These are phyloP conservation scores for Cheilosia pagana DNA, from an alignment of 2,888 invertebrate species.

Conservation along the genomic window DNA sequence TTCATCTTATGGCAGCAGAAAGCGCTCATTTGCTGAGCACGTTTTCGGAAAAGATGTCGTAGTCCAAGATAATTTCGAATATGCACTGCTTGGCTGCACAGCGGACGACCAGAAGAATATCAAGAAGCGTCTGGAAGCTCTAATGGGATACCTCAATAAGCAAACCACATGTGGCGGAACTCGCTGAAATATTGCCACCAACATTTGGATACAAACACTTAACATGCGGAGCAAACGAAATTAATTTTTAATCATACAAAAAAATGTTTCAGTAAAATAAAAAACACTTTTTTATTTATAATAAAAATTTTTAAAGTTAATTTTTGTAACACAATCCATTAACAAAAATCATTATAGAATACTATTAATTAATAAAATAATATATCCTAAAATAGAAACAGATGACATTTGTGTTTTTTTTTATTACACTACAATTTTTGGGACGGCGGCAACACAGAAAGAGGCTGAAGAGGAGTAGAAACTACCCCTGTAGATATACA, in stretches of 20 bases:
- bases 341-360: slow-evolving; percentile 57
- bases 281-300: slow-evolving; percentile 20
- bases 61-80: slow-evolving; percentile 91
- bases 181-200: background rate
- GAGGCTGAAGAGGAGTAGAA: too few species aligned
- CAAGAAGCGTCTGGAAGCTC: slow-evolving; percentile 91
- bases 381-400: slow-evolving; percentile 53
- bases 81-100: slow-evolving; percentile 91
- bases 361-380: slow-evolving; percentile 72
- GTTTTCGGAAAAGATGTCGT: slow-evolving; percentile 79
- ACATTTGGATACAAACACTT: slow-evolving; percentile 25
- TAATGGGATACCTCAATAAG: slow-evolving; percentile 91
- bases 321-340: slow-evolving; percentile 67
- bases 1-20: slow-evolving; percentile 66
- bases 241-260: slow-evolving; percentile 42
- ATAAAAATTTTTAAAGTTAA: slow-evolving; percentile 50
- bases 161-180: slow-evolving; percentile 82
- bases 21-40: slow-evolving; percentile 82
- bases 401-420: background rate
- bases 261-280: slow-evolving; percentile 18
- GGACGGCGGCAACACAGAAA: too few species aligned
- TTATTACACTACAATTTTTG: background rate
- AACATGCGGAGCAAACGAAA: slow-evolving; percentile 49
- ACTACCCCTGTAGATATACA: too few species aligned
- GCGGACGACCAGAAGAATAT: slow-evolving; percentile 94